phyloP scores from a whole-genome alignment of 2,113 vertebrate species.

The Rissa tridactyla region DNA sequence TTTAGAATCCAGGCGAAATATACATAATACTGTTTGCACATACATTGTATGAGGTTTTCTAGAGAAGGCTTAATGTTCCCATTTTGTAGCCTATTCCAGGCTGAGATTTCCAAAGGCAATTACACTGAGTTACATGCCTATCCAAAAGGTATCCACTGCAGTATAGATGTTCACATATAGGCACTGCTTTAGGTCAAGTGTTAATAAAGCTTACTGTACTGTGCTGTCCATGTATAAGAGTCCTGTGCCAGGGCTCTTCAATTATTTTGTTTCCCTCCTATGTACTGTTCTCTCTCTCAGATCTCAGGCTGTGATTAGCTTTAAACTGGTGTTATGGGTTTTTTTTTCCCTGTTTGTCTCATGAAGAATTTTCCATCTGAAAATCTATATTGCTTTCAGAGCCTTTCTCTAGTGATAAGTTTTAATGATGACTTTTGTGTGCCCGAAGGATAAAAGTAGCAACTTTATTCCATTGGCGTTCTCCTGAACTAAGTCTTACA shows the following conservation, averaged over 20 bases:
- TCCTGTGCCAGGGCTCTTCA: background rate
- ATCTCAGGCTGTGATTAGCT: background rate
- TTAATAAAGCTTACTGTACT: background rate
- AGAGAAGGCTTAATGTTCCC: background rate
- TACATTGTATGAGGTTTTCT: background rate
- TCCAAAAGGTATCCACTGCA: background rate
- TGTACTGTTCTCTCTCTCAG: background rate
- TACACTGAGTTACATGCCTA: background rate
- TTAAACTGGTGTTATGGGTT: background rate
- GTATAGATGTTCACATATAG: background rate
- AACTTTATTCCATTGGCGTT: background rate
- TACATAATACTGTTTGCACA: background rate
- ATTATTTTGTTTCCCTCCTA: background rate
- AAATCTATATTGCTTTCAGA: background rate
- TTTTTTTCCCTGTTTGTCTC: background rate
- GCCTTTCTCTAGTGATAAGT: background rate
- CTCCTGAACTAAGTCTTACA: background rate
- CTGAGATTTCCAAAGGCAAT: background rate
- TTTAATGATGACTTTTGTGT: background rate
- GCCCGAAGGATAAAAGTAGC: background rate
- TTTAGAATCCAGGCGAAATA: background rate
- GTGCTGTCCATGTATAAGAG: background rate
- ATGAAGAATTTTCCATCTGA: background rate
- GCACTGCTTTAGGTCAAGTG: background rate
- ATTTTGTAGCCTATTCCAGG: background rate